These are phyloP conservation scores for Epinotia ramella DNA, from an alignment of 2,888 invertebrate genomes.

Conservation along the genomic window DNA sequence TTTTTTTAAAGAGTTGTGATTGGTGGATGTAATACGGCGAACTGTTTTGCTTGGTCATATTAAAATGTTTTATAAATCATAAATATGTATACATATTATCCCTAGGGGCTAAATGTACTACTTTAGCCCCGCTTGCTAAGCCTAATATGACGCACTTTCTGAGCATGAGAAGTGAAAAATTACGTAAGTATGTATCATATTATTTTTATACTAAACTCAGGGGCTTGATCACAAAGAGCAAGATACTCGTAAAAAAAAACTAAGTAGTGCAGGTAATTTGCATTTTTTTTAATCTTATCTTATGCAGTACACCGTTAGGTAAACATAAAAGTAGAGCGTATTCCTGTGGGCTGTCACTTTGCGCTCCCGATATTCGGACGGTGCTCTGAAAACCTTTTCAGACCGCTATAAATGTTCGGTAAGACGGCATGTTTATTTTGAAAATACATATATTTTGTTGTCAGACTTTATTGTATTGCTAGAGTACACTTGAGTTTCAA, in stretches of 20 bases:
- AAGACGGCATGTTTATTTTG: constrained; percentile 1
- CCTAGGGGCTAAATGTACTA: too few species aligned
- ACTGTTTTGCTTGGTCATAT: too few species aligned
- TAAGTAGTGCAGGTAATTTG: neutral
- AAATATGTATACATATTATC: too few species aligned
- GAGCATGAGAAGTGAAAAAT: too few species aligned
- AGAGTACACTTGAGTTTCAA: neutral
- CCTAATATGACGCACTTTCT: too few species aligned
- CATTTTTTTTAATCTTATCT: neutral
- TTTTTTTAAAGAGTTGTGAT: too few species aligned
- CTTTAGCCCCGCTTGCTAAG: too few species aligned
- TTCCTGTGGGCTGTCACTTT: constrained; percentile 13
- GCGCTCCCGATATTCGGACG: neutral
- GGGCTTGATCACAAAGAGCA: neutral
- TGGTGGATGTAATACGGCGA: too few species aligned
- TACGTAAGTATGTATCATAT: too few species aligned
- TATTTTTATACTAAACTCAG: neutral
- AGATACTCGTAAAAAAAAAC: neutral
- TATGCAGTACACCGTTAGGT: neutral
- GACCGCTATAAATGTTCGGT: constrained; percentile 9
- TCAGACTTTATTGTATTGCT: neutral
- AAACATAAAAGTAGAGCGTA: neutral
- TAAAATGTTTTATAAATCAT: too few species aligned
- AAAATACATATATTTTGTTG: neutral
- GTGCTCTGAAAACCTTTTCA: constrained; percentile 11